Conservation (phyloP, 2,113 vertebrate genomes). For the Seriola aureovittata region DNA sequence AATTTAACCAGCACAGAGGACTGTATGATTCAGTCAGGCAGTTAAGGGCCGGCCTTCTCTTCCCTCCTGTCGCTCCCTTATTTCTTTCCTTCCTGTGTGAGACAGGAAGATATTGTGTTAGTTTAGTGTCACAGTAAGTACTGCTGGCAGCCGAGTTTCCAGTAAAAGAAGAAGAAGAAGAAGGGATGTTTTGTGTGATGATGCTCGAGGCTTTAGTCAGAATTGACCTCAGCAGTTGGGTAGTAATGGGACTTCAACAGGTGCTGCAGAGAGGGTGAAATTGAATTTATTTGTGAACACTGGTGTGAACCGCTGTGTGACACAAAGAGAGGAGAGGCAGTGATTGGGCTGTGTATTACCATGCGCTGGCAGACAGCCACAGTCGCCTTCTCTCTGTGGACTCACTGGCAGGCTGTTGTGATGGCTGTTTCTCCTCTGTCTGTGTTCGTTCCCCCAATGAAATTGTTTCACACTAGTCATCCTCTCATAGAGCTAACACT, state of each 20-base stretch:
- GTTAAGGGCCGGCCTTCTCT: constrained; percentile 34
- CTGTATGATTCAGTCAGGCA: constrained; percentile 68
- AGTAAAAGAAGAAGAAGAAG: constrained; percentile 22
- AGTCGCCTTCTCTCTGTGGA: constrained; percentile 26
- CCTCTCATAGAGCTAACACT: constrained; percentile 51
- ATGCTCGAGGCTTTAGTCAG: constrained; percentile 39
- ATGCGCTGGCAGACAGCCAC: constrained; percentile 59
- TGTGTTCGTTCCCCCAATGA: constrained; percentile 40
- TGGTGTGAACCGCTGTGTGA: constrained; percentile 15
- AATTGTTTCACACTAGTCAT: constrained; percentile 47
- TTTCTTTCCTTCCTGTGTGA: constrained; percentile 25
- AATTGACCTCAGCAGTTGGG: constrained; percentile 61
- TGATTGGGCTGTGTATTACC: constrained; percentile 51
- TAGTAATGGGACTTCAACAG: constrained; percentile 69
- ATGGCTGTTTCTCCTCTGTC: constrained; percentile 46
- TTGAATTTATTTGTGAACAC: constrained; percentile 68
- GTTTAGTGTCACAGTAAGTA: constrained; percentile 43
- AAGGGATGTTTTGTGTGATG: constrained; percentile 49
- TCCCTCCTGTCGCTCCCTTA: constrained; percentile 26
- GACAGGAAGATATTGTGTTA: constrained; percentile 54
- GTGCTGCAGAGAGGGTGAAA: constrained; percentile 62
- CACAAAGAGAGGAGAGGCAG: constrained; percentile 28
- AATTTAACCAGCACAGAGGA: constrained; percentile 54
- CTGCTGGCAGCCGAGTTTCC: constrained; percentile 26
- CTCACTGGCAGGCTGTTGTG: constrained; percentile 19